Evolutionary conservation across 2,113 vertebrate species (phyloP).

Genomic region (Sialia sialis): DNA sequence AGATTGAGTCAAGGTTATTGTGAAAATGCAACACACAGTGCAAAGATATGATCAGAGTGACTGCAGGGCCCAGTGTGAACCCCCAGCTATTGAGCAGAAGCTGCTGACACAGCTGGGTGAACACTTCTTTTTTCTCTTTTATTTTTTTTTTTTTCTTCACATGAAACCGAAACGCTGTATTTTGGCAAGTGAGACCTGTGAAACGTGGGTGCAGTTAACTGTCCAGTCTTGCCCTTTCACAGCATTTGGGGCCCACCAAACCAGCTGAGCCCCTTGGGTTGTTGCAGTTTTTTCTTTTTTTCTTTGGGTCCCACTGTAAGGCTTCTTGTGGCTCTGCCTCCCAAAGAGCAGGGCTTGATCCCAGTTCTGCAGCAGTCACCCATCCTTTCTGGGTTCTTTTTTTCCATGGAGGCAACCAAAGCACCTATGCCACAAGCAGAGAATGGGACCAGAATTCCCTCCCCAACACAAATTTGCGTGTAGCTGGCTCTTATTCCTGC

Average conservation of each 20-base stretch:
- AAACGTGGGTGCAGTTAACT: constrained; percentile 3
- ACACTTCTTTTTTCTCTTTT: neutral
- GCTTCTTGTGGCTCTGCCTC: neutral
- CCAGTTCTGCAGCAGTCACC: neutral
- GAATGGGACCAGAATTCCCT: neutral
- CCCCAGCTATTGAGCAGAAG: constrained; percentile 26
- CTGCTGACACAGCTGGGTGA: constrained; percentile 50
- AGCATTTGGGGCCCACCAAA: neutral
- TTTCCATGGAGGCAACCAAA: neutral
- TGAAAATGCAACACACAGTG: neutral
- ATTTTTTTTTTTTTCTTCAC: neutral
- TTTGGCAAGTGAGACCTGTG: neutral
- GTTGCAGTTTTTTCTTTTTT: neutral
- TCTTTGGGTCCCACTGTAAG: neutral
- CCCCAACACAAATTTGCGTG: neutral
- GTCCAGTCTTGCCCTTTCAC: neutral
- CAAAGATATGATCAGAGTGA: constrained; percentile 31
- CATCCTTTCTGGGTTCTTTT: neutral
- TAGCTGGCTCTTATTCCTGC: neutral
- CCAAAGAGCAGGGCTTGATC: neutral
- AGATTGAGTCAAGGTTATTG: constrained; percentile 45
- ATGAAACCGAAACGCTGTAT: neutral
- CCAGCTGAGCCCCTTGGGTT: accelerated
- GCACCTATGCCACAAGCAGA: neutral
- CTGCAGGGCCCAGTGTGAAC: constrained; percentile 16